Evolutionary conservation across 2,888 invertebrate species (phyloP), one percentile per base, ranked within the genome.

Genomic region (Torymus auratus): DNA sequence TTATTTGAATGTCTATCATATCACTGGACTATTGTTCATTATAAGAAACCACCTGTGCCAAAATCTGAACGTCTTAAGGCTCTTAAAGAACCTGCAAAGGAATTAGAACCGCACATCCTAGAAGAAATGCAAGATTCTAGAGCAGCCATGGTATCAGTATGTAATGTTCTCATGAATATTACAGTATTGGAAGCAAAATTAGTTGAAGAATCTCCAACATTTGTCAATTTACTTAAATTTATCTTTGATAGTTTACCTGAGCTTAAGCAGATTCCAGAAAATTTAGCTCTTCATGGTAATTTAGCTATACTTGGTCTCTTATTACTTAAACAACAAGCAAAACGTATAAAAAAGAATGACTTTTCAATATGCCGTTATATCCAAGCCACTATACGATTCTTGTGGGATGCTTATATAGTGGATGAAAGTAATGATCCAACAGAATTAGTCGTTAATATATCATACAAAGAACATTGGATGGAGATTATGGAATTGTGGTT

Each of bases 401-500:
- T 98, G 2, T 98, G 97, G 97, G 97, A 98, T 91, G 97, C 97
- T 0, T 97, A 96, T 90, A 96, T 94, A 87, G 94, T 97, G 80
- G 97, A 97, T 88, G 97, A 97, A 88, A 95, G 96, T 14, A 96
- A 95, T 89, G 96, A 97, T 88, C 95, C 96, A 0, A 94, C 94
- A 12, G 95, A 95, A 72, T 91, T 98, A 80, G 96, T 97, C 2
- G 96, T 97, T 0, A 94, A 97, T 0, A 95, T 96, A 92, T 92
- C 94, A 2, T 98, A 98, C 90, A 96, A 97, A 88, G 95, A 96
- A 88, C 93, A 94, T 87, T 98, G 98, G 98, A 94, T 94, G 92
- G 97, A 97, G 89, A 93, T 98, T 80, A 96, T 95, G 89, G 98
- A 98, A 88, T 91, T 98, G 14, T 98, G 98, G 98, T 98, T 97